These are phyloP conservation scores for Eurypyga helias DNA, from an alignment of 2,113 vertebrate species.

Conservation along the genomic window DNA sequence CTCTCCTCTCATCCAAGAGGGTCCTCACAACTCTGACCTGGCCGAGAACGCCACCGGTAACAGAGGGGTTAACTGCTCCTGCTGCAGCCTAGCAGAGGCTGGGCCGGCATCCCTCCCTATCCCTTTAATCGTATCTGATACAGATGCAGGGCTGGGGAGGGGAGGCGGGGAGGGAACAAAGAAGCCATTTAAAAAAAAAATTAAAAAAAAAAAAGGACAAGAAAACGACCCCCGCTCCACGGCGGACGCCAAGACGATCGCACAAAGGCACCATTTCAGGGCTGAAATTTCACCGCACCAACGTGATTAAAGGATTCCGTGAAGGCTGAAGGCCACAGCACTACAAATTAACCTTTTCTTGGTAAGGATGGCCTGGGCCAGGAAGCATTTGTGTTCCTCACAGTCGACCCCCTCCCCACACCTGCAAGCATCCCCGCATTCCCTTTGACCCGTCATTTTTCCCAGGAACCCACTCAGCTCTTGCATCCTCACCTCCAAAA, in stretches of 20 bases:
- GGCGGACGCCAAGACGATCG: slow-evolving; percentile 78
- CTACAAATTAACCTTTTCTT: slow-evolving; percentile 77
- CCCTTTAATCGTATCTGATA: slow-evolving; percentile 87
- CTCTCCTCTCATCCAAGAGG: background rate
- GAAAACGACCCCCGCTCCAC: slow-evolving; percentile 80
- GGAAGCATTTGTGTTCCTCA: background rate
- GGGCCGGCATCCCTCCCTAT: slow-evolving; percentile 61
- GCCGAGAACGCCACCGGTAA: background rate
- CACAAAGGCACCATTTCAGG: slow-evolving; percentile 87
- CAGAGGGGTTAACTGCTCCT: slow-evolving; percentile 61
- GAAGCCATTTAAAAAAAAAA: slow-evolving; percentile 77
- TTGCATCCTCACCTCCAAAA: background rate
- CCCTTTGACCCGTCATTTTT: background rate
- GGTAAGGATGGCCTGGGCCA: slow-evolving; percentile 14
- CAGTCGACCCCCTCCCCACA: background rate
- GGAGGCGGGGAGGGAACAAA: slow-evolving; percentile 76
- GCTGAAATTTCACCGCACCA: slow-evolving; percentile 87
- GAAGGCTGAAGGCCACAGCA: slow-evolving; percentile 67
- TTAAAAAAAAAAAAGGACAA: slow-evolving; percentile 63
- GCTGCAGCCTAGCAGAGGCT: slow-evolving; percentile 33
- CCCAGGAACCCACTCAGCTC: background rate
- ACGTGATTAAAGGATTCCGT: slow-evolving; percentile 86
- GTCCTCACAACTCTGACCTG: background rate
- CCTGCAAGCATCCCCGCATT: background rate
- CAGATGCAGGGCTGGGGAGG: slow-evolving; percentile 67